Base-by-base conservation (phyloP, 2,113 vertebrate species). In the Rhinolophus sinicus region DNA sequence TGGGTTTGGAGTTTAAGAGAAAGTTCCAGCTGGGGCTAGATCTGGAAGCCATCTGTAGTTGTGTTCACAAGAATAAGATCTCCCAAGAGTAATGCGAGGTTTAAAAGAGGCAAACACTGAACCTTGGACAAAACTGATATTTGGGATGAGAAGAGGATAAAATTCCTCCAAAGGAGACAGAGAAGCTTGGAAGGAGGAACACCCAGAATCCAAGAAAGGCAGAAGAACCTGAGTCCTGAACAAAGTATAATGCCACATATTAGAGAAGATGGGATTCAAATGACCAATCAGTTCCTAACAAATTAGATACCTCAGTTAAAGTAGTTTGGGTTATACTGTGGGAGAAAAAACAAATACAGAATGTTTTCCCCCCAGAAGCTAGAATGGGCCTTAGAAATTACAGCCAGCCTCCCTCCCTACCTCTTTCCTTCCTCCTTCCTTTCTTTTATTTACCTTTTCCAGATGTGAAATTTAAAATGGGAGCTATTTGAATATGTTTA, bases 401-500 rank as follows among this genome's bases (percentile, higher is more conserved):
- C 4, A 64, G 11, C 22, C 60, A 62, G 10, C 28, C 28, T 58
- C 2, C 5, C 19, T 33, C 6, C 6, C 0, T 30, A 4, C 3
- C 1, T 30, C 16, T 11, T 6, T 22, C 7, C 22, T 5, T 22
- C 21, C 4, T 77, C 35, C 5, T 58, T 70, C 6, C 52, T 10
- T 65, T 22, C 1, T 62, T 28, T 80, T 80, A 38, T 35, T 38
- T 30, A 13, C 33, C 50, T 56, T 69, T 72, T 56, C 30, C 35
- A 9, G 28, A 9, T 26, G 10, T 40, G 70, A 70, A 30, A 40
- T 30, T 72, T 26, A 40, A 93, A 52, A 19, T 76, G n/a, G 8
- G 65, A 92, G 22, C 35, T 44, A 52, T 38, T 22, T 62, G 26
- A 73, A 73, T 40, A 35, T 78, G 75, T 50, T 58, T 77, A 77